Base-by-base conservation (phyloP, 1,140 invertebrate species). In the Ceratina japonica region DNA sequence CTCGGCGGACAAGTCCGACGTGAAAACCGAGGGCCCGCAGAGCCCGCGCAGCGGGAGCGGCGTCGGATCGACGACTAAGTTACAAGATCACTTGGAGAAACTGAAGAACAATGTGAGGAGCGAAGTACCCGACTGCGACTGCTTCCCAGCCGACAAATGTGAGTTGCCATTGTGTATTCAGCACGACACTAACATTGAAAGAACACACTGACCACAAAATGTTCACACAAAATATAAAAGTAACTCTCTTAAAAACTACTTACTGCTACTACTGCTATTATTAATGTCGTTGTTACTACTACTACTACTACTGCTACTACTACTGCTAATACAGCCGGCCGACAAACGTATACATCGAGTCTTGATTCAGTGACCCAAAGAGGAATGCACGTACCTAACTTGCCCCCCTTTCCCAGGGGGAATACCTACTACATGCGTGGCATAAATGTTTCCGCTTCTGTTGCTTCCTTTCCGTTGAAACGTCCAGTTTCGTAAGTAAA, bases 71-170 rank as follows among this genome's bases (percentile, higher is more conserved):
- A 77, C 82, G 0, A 93, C 93, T 81, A 94, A 95, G 83, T 92
- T 94, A 75, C 93, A 95, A 84, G 94, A 95, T 52, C 94, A 95
- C 87, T 87, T 95, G 77, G 94, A 95, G 84, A 94, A 93, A 86
- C 88, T 95, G 82, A 94, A 94, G 90, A 95, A 94, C 87, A 95
- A 95, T 91, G 93, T 95, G 37, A 94, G 95, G 91, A 95, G 95
- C 22, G 96, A 97, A 93, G 96, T 97, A 69, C 96, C 97, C 8
- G 95, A 95, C 85, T 98, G 97, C 90, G 95, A 96, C 88, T 98
- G 97, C 92, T 97, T 97, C 91, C 93, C 95, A 77, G 94, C 95
- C 22, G 96, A 97, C 87, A 96, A 96, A 93, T 93, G 92, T 93
- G 89, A 92, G 92, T 93, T 89, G 83, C 82, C 80, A 86, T 87